phyloP scores from a whole-genome alignment of 2,797 vertebrate species.

The Psittacula derbiana region DNA sequence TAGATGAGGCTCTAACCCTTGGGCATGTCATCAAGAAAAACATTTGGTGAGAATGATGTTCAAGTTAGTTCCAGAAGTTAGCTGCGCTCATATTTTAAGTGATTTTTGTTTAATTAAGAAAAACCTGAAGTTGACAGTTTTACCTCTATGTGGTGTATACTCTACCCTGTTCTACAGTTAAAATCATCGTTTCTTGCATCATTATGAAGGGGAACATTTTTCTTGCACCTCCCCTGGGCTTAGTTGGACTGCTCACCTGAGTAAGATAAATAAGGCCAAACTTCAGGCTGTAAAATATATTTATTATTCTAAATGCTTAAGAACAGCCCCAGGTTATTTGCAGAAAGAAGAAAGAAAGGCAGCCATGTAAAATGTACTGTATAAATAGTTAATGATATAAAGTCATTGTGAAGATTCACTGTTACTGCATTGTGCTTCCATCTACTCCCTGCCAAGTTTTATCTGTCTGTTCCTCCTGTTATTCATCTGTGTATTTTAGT shows the following conservation, averaged over 20 bases:
- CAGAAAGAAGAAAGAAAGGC: not conserved
- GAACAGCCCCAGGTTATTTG: not conserved
- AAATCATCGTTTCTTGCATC: not conserved
- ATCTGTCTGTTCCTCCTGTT: not conserved
- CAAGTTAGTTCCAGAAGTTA: not conserved
- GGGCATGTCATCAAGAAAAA: not conserved
- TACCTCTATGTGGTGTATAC: not conserved
- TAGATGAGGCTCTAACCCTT: not conserved
- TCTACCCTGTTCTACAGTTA: not conserved
- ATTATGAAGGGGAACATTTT: conserved; percentile 14
- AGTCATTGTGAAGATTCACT: not conserved
- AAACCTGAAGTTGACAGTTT: not conserved
- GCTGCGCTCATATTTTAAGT: not conserved
- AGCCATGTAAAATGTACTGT: not conserved
- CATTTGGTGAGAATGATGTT: not conserved
- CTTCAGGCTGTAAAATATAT: conserved; percentile 44
- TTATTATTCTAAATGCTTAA: conserved; percentile 30
- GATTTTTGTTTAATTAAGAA: conserved; percentile 16
- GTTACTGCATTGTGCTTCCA: not conserved
- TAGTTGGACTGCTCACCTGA: conserved; percentile 20
- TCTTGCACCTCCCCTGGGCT: conserved; percentile 36
- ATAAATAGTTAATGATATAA: not conserved
- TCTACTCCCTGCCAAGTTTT: not conserved
- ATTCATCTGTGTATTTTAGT: not conserved
- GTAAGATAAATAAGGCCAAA: conserved; percentile 38